phyloP scores from a whole-genome alignment of 1,140 invertebrate species.

The Cryptotermes secundus region DNA sequence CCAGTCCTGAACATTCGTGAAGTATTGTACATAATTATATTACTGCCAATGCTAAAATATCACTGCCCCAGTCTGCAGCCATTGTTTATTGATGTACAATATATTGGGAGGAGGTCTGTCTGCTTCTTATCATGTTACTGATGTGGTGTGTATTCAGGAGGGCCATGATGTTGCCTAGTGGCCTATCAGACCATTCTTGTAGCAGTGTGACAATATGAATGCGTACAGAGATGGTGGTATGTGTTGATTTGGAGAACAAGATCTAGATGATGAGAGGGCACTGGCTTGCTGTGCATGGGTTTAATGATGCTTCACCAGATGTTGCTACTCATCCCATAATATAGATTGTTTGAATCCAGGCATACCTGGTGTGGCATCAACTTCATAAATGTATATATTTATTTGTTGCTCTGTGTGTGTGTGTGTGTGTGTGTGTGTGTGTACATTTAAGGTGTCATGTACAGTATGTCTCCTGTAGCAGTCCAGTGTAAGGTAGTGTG shows the following conservation, averaged over 20 bases:
- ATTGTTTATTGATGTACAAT: neutral
- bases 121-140: neutral
- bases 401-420: neutral
- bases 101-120: neutral
- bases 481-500: neutral
- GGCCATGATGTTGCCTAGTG: neutral
- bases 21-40: constrained; percentile 24
- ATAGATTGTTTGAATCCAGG: too few species aligned
- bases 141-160: too few species aligned
- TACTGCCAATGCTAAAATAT: constrained; percentile 31
- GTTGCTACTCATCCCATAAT: too few species aligned
- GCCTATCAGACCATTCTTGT: neutral
- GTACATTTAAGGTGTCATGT: neutral
- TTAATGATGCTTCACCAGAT: too few species aligned
- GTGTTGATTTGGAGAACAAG: too few species aligned
- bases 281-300: too few species aligned
- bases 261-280: too few species aligned
- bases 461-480: neutral
- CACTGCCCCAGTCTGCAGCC: constrained; percentile 23
- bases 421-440: neutral
- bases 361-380: neutral
- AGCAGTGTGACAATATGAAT: too few species aligned
- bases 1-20: constrained; percentile 8
- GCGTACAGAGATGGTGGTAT: too few species aligned
- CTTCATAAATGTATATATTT: constrained; percentile 1